These are phyloP conservation scores for Onthophagus taurus DNA, from an alignment of 1,140 invertebrate species.

Conservation along the genomic window DNA sequence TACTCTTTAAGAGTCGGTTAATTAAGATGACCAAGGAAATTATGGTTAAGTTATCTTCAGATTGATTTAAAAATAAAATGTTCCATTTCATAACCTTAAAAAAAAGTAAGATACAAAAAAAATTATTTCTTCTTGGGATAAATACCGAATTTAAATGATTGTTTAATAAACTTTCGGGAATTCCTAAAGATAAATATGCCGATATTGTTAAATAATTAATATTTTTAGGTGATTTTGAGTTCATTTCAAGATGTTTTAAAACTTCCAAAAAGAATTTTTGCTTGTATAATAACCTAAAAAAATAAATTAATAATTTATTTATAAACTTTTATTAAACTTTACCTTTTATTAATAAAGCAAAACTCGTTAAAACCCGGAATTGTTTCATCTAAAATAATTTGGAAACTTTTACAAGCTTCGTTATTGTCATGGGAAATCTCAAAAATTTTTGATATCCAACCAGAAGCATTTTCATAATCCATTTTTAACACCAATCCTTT, in stretches of 20 bases:
- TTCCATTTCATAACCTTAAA: slow-evolving; percentile 56
- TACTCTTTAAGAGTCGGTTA: no score
- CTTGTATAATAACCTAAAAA: slow-evolving; percentile 32
- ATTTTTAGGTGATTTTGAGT: slow-evolving; percentile 38
- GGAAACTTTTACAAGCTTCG: slow-evolving; percentile 36
- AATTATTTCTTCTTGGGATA: not conserved
- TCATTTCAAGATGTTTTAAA: slow-evolving; percentile 24
- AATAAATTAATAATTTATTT: slow-evolving; percentile 9
- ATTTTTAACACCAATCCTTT: no score
- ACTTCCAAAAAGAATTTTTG: slow-evolving; percentile 28
- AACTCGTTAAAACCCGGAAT: slow-evolving; percentile 33
- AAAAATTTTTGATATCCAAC: no score
- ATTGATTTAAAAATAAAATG: slow-evolving; percentile 50
- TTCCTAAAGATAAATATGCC: slow-evolving; percentile 50
- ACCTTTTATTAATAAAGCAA: slow-evolving; percentile 38
- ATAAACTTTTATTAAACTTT: slow-evolving; percentile 14
- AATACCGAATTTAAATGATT: slow-evolving; percentile 50
- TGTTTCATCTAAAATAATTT: slow-evolving; percentile 39
- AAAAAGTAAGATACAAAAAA: slow-evolving; percentile 14
- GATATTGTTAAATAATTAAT: slow-evolving; percentile 52
- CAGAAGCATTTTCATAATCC: no score
- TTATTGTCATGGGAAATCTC: slow-evolving; percentile 30
- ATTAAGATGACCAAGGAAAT: no score
- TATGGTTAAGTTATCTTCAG: no score
- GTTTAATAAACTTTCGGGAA: slow-evolving; percentile 50